These are phyloP conservation scores for Trichechus manatus DNA, from an alignment of 2,113 vertebrate species.

Conservation along the genomic window DNA sequence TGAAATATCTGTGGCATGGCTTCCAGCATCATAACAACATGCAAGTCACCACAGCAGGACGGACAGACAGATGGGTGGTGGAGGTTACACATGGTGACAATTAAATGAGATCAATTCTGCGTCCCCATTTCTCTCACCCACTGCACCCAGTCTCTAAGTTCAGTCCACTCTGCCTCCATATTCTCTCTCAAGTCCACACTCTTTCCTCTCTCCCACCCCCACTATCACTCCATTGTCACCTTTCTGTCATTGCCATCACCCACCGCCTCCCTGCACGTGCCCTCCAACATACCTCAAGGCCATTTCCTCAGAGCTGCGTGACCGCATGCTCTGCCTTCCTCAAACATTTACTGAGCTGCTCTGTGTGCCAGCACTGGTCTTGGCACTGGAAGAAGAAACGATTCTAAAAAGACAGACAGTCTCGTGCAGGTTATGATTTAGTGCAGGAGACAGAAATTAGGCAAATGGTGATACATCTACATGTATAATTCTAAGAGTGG, in stretches of 20 bases:
- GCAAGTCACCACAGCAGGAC: too few species aligned
- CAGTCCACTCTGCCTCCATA: too few species aligned
- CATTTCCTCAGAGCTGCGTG: not conserved
- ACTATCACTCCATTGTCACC: accelerated
- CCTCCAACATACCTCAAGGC: not conserved
- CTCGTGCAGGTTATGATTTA: not conserved
- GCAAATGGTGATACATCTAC: not conserved
- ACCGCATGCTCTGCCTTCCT: not conserved
- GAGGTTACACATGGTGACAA: not conserved
- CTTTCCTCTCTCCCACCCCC: not conserved
- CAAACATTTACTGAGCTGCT: not conserved
- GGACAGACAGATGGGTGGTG: too few species aligned
- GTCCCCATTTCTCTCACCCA: not conserved
- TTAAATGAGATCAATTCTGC: not conserved
- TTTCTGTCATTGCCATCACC: not conserved
- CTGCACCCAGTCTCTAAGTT: too few species aligned
- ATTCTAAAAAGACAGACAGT: not conserved
- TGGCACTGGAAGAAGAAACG: not conserved
- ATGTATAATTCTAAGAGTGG: not conserved
- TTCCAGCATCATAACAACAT: too few species aligned
- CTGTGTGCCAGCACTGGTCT: not conserved
- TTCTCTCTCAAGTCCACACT: not conserved
- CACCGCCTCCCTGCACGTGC: not conserved
- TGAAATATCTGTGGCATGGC: too few species aligned
- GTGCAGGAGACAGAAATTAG: too few species aligned